Conservation (phyloP, 1,140 invertebrate genomes). For the Euschistus heros region DNA sequence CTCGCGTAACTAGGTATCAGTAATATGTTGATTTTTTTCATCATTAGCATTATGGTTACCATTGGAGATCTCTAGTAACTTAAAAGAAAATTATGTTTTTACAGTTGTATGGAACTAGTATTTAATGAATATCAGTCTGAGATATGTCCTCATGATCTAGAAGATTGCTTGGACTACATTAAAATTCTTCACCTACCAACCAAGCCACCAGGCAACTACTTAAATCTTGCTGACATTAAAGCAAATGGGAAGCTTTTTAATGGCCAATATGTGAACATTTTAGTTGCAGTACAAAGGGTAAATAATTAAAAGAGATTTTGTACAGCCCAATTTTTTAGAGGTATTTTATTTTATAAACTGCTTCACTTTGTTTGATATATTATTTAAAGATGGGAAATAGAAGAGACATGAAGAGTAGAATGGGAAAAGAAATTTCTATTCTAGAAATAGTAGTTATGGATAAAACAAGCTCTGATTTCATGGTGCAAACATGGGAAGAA, state of each 20-base stretch:
- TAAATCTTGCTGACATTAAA: slow-evolving; percentile 33
- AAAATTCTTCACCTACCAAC: slow-evolving; percentile 45
- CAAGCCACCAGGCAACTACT: slow-evolving; percentile 36
- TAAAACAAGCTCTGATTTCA: slow-evolving; percentile 32
- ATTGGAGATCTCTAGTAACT: too few species aligned
- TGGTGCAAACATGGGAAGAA: slow-evolving; percentile 30
- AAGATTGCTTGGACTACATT: slow-evolving; percentile 38
- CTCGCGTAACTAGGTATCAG: slow-evolving; percentile 40
- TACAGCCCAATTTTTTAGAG: neutral
- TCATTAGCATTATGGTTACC: neutral
- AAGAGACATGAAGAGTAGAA: slow-evolving; percentile 27
- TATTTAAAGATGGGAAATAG: neutral
- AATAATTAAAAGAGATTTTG: neutral
- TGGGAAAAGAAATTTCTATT: slow-evolving; percentile 25
- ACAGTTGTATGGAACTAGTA: slow-evolving; percentile 45
- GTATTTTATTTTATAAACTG: neutral
- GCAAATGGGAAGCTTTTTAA: slow-evolving; percentile 34
- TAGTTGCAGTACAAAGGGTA: slow-evolving; percentile 40
- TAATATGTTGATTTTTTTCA: neutral
- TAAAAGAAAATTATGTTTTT: slow-evolving; percentile 16
- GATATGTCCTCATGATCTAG: slow-evolving; percentile 43
- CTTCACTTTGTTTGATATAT: neutral
- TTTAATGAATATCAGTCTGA: slow-evolving; percentile 47
- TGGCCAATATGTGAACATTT: slow-evolving; percentile 36
- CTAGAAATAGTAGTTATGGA: slow-evolving; percentile 30